Base-by-base conservation (phyloP, 2,113 vertebrate species). In the Corynorhinus townsendii region DNA sequence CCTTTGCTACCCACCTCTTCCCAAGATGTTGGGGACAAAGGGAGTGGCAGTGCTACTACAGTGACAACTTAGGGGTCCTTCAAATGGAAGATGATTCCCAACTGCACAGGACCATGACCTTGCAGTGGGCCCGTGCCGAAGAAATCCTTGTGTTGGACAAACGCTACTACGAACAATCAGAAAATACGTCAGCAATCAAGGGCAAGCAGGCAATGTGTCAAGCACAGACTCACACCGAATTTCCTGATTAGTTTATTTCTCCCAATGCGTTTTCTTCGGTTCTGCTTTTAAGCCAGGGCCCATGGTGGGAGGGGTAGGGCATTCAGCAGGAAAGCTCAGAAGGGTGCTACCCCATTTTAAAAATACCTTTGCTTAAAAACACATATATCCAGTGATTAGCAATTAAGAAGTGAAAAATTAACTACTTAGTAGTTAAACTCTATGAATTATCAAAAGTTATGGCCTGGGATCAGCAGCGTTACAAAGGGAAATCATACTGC, bases 341-440 rank as follows among this genome's bases (percentile, higher is more conserved):
- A 87, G 66, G 56, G 52, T 35, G 45, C n/a, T 56, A 68, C 24
- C 26, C 33, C 20, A n/a, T 12, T 84, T 68, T 33, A 89, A 94
- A 97, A 95, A 89, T 12, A 95, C 43, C 22, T 95, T 83, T 95
- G 79, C 35, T 95, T 86, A 73, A 92, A 96, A 93, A 96, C 85
- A 95, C 81, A 52, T 5, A 15, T 15, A 94, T 93, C 80, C 97
- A 96, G 92, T 97, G 59, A 77, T 91, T 88, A 97, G 91, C 95
- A 97, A 95, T 73, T 94, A 82, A 84, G 92, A 92, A 93, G 90
- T 88, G 93, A 98, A 97, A 95, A 96, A 92, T 96, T 90, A 97
- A 97, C 97, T 97, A 97, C 76, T 77, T 87, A 56, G 76, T 97
- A 98, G 96, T 97, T 92, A 97, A 97, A 92, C 94, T 82, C 94